These are phyloP conservation scores for Genyomyrus donnyi DNA, from an alignment of 2,113 vertebrate genomes.

Conservation along the genomic window DNA sequence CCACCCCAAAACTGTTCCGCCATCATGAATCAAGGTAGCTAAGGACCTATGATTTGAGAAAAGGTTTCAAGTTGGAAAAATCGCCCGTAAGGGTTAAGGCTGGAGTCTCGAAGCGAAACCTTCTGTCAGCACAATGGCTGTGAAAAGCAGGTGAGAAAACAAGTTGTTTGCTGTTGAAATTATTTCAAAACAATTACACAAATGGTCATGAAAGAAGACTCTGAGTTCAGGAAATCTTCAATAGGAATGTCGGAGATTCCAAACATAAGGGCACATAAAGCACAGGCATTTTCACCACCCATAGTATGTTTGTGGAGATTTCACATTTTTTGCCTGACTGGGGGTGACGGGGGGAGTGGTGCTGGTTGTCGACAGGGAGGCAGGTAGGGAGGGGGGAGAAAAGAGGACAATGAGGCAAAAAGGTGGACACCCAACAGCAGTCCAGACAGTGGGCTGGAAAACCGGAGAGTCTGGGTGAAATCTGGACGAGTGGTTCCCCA, in stretches of 20 bases:
- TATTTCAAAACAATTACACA: neutral
- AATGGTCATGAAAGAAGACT: neutral
- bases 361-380: neutral
- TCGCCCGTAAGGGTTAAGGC: neutral
- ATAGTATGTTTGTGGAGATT: neutral
- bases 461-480: neutral
- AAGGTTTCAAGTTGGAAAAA: slow-evolving; percentile 1
- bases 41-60: neutral
- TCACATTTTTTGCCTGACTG: neutral
- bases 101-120: neutral
- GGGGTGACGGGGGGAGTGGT: neutral
- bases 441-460: neutral
- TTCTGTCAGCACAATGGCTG: neutral
- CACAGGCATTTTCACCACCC: neutral
- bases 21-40: neutral
- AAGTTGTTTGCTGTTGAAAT: neutral
- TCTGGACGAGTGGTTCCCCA: neutral
- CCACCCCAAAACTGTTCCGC: neutral
- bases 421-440: neutral
- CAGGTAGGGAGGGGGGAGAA: neutral
- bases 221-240: neutral
- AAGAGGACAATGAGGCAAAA: neutral
- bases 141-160: neutral
- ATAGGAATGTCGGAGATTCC: neutral
- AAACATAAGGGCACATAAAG: neutral